Percentiles rank a stretch among this genome's conserved stretches.
phyloP scores from a whole-genome alignment of 2,888 invertebrate genomes.

The Glyphotaelius pellucidus region DNA sequence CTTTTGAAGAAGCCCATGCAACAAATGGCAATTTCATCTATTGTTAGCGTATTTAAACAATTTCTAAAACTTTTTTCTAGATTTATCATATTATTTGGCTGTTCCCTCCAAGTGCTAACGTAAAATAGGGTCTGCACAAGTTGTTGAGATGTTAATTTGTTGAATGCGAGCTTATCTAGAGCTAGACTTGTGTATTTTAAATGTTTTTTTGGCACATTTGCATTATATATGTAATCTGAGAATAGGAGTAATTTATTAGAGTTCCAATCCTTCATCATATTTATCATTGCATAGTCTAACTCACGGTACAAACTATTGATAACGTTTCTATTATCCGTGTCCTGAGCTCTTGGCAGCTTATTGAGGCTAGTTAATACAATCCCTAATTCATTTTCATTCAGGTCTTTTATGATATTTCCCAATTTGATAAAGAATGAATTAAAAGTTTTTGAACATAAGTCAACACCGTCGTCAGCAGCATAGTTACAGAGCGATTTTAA shows the following conservation, averaged over 20 bases:
- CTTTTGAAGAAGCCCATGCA: constrained; percentile 89
- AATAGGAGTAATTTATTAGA: constrained; percentile 77
- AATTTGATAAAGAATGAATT: constrained; percentile 73
- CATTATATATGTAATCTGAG: constrained; percentile 81
- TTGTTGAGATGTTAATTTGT: constrained; percentile 79
- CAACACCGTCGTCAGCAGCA: constrained; percentile 70
- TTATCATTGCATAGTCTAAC: constrained; percentile 81
- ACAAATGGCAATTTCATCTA: constrained; percentile 84
- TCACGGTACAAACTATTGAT: constrained; percentile 82
- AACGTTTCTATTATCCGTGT: constrained; percentile 77
- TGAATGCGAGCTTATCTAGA: constrained; percentile 77
- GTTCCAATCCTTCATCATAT: constrained; percentile 75
- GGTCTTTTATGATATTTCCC: constrained; percentile 76
- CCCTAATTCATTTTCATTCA: constrained; percentile 79
- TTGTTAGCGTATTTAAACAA: constrained; percentile 76
- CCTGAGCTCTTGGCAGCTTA: constrained; percentile 75
- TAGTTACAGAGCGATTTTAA: constrained; percentile 71
- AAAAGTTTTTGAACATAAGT: constrained; percentile 72
- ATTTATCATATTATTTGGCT: constrained; percentile 80
- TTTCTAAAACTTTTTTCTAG: constrained; percentile 79
- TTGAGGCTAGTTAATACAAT: constrained; percentile 75
- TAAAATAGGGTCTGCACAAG: constrained; percentile 83
- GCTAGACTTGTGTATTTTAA: constrained; percentile 78
- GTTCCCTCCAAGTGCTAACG: constrained; percentile 78
- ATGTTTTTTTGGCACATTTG: constrained; percentile 75